These are phyloP conservation scores for Brachypteracias leptosomus DNA, from an alignment of 2,113 vertebrate species.

Conservation along the genomic window DNA sequence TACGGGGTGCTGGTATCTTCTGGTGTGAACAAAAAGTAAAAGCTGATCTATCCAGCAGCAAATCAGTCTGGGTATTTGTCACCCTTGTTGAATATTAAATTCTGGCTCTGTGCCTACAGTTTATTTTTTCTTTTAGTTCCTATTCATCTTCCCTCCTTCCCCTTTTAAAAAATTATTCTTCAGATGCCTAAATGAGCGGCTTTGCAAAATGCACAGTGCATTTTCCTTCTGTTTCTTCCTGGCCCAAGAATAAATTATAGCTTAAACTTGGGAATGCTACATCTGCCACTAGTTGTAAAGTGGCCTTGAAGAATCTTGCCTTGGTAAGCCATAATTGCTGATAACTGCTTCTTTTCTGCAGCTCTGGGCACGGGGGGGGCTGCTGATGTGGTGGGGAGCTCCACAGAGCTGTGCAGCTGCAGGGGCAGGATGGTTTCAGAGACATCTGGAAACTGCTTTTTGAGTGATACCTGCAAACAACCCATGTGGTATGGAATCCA, in stretches of 20 bases:
- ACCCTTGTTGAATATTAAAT: neutral
- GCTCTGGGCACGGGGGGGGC: neutral
- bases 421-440: neutral
- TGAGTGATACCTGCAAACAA: neutral
- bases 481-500: neutral
- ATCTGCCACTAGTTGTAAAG: conserved; percentile 49
- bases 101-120: neutral
- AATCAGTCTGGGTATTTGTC: neutral
- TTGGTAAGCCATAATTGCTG: conserved; percentile 53
- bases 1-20: neutral
- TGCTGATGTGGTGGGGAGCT: conserved; percentile 7
- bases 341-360: conserved; percentile 66
- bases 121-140: neutral
- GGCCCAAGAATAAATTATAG: conserved; percentile 38
- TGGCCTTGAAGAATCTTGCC: conserved; percentile 47
- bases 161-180: neutral
- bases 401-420: conserved; percentile 10
- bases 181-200: neutral
- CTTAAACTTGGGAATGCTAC: conserved; percentile 27
- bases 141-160: neutral
- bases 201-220: conserved; percentile 14
- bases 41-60: neutral
- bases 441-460: neutral
- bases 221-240: conserved; percentile 19
- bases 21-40: neutral